phyloP scores from a whole-genome alignment of 92 coral and sea anemone species.

The Hydrozoanthus gracilis region DNA sequence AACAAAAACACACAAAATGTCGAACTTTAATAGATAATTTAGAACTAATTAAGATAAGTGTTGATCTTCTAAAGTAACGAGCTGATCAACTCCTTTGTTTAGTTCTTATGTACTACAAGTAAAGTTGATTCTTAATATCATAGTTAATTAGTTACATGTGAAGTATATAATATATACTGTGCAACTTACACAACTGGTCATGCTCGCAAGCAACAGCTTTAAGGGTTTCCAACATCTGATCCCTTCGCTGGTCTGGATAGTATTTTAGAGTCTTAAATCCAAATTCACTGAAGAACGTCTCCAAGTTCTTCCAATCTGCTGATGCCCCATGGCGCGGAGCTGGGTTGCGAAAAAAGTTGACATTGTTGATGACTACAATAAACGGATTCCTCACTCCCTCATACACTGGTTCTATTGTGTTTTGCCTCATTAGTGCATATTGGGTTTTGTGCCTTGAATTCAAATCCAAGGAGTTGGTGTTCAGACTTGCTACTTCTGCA shows the following conservation, averaged over 20 bases:
- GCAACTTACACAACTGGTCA: conserved; percentile 16
- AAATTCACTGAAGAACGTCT: conserved; percentile 58
- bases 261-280: conserved; percentile 63
- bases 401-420: conserved; percentile 47
- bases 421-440: not conserved
- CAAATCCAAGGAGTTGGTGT: not conserved
- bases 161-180: too few species aligned
- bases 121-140: not conserved
- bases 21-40: too few species aligned
- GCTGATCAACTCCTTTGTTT: too few species aligned
- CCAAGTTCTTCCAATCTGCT: conserved; percentile 70
- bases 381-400: conserved; percentile 84
- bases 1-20: too few species aligned
- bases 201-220: conserved; percentile 29
- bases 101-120: not conserved
- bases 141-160: too few species aligned
- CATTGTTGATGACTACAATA: conserved; percentile 82
- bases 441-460: conserved; percentile 9
- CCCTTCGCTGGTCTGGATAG: conserved; percentile 47
- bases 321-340: conserved; percentile 81
- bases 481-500: not conserved
- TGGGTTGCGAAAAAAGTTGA: conserved; percentile 59
- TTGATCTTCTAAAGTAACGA: too few species aligned
- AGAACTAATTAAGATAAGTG: too few species aligned
- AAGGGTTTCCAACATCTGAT: conserved; percentile 61